Conservation (phyloP, 2,888 invertebrate species). For the Blastobasis adustella region DNA sequence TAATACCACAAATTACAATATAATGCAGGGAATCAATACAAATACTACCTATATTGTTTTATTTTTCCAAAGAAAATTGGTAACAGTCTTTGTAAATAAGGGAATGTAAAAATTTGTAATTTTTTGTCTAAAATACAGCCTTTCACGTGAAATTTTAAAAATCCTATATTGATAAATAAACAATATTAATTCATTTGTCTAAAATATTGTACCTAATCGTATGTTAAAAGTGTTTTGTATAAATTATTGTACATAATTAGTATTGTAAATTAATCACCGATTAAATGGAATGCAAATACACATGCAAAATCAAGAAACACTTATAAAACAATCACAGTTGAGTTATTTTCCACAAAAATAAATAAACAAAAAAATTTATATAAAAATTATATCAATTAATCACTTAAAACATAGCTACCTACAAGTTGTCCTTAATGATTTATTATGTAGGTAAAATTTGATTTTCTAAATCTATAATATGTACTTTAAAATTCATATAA, state of each 20-base stretch:
- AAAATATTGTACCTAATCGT: not conserved
- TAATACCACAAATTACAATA: no score
- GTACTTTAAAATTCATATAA: not conserved
- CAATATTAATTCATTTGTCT: not conserved
- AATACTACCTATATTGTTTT: no score
- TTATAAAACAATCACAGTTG: constrained; percentile 18
- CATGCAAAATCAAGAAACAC: constrained; percentile 1
- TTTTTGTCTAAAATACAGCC: no score
- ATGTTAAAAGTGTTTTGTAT: no score
- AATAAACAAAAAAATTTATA: constrained; percentile 4
- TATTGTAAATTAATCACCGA: not conserved
- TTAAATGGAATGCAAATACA: not conserved
- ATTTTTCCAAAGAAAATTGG: no score
- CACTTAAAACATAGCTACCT: not conserved
- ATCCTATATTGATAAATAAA: not conserved
- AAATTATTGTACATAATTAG: not conserved
- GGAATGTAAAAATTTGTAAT: no score
- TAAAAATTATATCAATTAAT: not conserved
- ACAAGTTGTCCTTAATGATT: not conserved
- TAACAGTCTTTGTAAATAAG: no score
- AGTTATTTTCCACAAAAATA: constrained; percentile 5
- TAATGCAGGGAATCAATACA: no score
- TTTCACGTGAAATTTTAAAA: no score
- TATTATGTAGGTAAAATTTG: not conserved
- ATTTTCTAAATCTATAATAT: no score